phyloP scores from a whole-genome alignment of 2,113 vertebrate species.

The Ciconia boyciana region DNA sequence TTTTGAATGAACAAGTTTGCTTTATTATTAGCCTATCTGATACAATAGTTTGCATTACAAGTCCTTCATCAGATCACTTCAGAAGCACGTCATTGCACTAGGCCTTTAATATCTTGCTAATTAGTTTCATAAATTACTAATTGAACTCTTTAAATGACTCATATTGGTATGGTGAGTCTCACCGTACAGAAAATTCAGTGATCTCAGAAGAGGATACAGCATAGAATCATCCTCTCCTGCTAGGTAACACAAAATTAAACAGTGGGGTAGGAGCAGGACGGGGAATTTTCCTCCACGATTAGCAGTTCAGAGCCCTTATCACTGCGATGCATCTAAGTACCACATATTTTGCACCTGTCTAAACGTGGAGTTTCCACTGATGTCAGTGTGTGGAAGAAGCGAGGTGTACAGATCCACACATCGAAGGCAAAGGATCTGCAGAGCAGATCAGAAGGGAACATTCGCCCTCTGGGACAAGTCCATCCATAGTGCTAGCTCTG shows the following conservation, averaged over 20 bases:
- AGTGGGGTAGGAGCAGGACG: not conserved
- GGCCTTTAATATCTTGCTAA: constrained; percentile 40
- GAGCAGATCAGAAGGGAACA: not conserved
- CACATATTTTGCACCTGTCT: not conserved
- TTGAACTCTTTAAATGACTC: constrained; percentile 41
- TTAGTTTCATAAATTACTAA: constrained; percentile 49
- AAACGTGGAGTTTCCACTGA: not conserved
- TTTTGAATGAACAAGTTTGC: not conserved
- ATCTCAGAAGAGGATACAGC: not conserved
- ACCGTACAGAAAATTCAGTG: not conserved
- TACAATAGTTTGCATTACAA: not conserved
- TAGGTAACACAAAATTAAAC: constrained; percentile 2
- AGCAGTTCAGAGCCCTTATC: not conserved
- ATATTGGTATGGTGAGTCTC: not conserved
- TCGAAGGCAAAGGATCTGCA: not conserved
- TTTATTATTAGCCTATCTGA: not conserved
- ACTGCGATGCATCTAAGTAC: not conserved
- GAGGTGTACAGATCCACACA: not conserved
- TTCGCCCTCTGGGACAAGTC: not conserved
- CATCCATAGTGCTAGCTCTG: not conserved
- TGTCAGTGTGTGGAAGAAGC: not conserved
- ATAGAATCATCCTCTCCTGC: not conserved
- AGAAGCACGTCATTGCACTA: not conserved
- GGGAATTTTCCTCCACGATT: not conserved
- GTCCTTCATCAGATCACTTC: not conserved